Conservation (phyloP, 92 coral and sea anemone genomes). For the Bergia puertoricense region DNA sequence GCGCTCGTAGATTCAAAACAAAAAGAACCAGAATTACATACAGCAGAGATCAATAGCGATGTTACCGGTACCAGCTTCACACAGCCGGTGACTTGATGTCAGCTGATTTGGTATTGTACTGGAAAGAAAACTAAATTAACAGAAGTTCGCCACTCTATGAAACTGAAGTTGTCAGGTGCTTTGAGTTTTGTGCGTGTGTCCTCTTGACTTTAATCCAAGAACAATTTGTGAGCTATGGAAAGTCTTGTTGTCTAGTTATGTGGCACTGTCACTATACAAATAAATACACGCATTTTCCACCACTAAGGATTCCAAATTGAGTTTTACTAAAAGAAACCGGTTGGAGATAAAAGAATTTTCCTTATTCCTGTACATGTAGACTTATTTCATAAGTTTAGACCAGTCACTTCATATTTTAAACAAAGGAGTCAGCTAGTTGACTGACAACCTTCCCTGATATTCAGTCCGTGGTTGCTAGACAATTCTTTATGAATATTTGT, state of each 20-base stretch:
- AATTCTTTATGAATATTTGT: conserved; percentile 36
- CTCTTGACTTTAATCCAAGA: not conserved
- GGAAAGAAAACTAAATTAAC: not conserved
- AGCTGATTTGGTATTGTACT: conserved; percentile 16
- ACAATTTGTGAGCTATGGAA: not conserved
- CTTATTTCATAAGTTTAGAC: not conserved
- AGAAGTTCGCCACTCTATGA: not conserved
- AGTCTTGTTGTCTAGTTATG: not conserved
- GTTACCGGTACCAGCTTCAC: conserved; percentile 30
- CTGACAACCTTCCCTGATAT: not conserved
- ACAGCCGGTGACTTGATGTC: conserved; percentile 16
- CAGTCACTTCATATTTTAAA: conserved; percentile 1
- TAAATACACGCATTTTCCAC: not conserved
- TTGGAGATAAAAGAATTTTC: not conserved
- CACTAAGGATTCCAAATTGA: not conserved
- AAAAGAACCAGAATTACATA: not conserved
- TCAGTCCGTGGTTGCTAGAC: conserved; percentile 15
- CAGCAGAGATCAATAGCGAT: conserved; percentile 21
- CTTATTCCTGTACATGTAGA: not conserved
- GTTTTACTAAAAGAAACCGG: not conserved
- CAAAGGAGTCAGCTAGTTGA: not conserved
- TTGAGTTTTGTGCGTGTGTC: conserved; percentile 1
- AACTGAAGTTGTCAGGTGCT: conserved; percentile 20
- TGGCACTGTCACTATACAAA: not conserved
- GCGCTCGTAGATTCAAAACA: conserved; percentile 34